phyloP scores from a whole-genome alignment of 2,888 invertebrate genomes.

The Cheiracanthium punctorium region DNA sequence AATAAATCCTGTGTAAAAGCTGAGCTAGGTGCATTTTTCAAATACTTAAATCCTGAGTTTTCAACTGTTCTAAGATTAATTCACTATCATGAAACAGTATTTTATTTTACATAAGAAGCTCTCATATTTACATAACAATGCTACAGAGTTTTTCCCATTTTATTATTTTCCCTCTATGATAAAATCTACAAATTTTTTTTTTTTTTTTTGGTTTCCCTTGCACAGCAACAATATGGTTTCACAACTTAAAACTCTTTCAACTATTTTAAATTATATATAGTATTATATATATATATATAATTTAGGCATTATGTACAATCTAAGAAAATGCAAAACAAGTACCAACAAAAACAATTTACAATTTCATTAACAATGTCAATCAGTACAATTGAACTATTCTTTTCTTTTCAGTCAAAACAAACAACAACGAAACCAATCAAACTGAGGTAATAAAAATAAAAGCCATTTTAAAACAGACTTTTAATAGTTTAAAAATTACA shows the following conservation, averaged over 20 bases:
- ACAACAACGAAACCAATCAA: too few species aligned
- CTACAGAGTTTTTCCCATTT: background rate
- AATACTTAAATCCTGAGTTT: slow-evolving; percentile 5
- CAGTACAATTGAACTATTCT: background rate
- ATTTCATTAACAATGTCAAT: background rate
- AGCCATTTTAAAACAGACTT: background rate
- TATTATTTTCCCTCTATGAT: background rate
- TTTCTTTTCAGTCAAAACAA: too few species aligned
- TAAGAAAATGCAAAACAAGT: background rate
- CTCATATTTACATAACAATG: slow-evolving; percentile 8
- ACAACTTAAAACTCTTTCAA: background rate
- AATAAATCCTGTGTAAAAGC: background rate
- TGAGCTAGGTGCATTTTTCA: slow-evolving; percentile 12
- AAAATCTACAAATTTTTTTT: background rate
- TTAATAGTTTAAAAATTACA: background rate
- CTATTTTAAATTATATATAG: too few species aligned
- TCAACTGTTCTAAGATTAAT: background rate
- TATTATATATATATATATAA: too few species aligned
- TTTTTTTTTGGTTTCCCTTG: background rate
- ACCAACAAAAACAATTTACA: background rate
- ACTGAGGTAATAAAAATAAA: background rate
- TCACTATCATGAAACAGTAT: background rate
- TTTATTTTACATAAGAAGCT: background rate
- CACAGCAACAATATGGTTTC: background rate
- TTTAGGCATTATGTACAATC: background rate